These are phyloP conservation scores for Oophaga sylvatica DNA, from an alignment of 2,797 vertebrate genomes.

Conservation along the genomic window DNA sequence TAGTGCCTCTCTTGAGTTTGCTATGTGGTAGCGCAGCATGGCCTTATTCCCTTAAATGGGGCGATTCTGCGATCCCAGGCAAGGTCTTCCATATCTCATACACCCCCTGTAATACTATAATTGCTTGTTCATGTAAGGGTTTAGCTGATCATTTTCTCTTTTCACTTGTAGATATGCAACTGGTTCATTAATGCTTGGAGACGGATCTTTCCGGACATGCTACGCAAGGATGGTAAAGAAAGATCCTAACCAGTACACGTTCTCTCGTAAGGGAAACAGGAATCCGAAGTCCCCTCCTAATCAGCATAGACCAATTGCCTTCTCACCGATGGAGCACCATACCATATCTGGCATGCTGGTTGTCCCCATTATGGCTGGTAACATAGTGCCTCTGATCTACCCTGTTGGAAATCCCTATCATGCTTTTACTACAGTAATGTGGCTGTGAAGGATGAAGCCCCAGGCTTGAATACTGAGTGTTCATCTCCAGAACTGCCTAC, in stretches of 20 bases:
- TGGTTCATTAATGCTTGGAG: constrained; percentile 97
- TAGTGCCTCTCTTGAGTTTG: neutral
- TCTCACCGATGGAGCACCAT: neutral
- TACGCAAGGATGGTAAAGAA: constrained; percentile 93
- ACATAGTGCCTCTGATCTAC: constrained; percentile 81
- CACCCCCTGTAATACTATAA: neutral
- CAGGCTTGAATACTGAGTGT: constrained; percentile 63
- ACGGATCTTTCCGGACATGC: constrained; percentile 90
- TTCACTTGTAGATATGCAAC: constrained; percentile 87
- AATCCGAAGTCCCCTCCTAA: constrained; percentile 71
- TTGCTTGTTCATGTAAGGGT: neutral
- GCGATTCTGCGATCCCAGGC: neutral
- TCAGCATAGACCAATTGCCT: constrained; percentile 32
- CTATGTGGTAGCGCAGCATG: neutral
- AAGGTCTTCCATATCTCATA: no score
- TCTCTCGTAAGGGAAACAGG: constrained; percentile 85
- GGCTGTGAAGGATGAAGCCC: constrained; percentile 76
- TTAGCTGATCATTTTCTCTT: neutral
- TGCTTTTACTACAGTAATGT: constrained; percentile 66
- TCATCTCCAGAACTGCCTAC: constrained; percentile 59
- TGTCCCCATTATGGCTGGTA: constrained; percentile 69
- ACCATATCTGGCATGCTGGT: constrained; percentile 68
- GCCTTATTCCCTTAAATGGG: neutral
- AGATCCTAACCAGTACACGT: constrained; percentile 93
- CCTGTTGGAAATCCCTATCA: constrained; percentile 71